Evolutionary conservation across 2,888 invertebrate genomes (phyloP).

Genomic region (Agrochola lychnidis): DNA sequence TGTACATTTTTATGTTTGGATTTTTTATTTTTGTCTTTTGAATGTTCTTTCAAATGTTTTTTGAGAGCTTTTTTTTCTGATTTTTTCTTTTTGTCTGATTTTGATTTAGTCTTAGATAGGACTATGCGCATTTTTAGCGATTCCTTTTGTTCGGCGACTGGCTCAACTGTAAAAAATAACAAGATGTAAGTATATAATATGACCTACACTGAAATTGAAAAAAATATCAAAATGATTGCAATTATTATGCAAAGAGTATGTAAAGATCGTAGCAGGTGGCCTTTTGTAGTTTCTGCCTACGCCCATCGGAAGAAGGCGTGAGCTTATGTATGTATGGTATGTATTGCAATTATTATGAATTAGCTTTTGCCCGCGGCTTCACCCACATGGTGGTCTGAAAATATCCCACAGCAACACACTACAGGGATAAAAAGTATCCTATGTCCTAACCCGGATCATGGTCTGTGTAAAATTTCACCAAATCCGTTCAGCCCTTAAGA

Average conservation of each 20-base stretch:
- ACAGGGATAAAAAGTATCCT: no score
- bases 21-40: conserved; percentile 6
- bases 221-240: background rate
- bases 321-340: background rate
- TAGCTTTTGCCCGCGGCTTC: no score
- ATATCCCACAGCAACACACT: no score
- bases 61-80: background rate
- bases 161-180: conserved; percentile 14
- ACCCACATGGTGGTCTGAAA: no score
- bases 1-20: background rate
- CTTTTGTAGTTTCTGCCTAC: no score
- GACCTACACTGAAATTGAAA: background rate
- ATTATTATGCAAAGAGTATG: background rate
- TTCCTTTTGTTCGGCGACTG: background rate
- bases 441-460: background rate
- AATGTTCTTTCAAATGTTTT: conserved; percentile 7
- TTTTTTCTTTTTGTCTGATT: conserved; percentile 15
- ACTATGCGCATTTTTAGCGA: conserved; percentile 33
- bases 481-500: background rate
- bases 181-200: background rate
- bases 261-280: background rate
- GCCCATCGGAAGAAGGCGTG: background rate
- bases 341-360: background rate
- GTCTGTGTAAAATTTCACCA: background rate
- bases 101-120: background rate